Evolutionary conservation across 2,113 vertebrate genomes (phyloP).

Genomic region (Aegithalos caudatus): DNA sequence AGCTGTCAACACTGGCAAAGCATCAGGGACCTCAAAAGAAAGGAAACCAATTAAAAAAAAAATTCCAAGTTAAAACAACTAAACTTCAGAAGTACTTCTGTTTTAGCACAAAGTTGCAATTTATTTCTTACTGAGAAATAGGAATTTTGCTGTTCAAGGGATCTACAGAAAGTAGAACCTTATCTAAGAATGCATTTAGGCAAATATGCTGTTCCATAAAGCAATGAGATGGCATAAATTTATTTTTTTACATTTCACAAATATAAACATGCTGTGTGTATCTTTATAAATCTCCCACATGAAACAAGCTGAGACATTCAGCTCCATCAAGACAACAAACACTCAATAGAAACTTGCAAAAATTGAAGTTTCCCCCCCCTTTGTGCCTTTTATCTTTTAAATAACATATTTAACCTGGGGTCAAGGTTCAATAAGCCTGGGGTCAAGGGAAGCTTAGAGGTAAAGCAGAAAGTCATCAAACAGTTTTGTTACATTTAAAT

Average conservation of each 20-base stretch:
- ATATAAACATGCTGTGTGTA: neutral
- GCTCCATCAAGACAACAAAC: neutral
- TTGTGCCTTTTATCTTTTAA: neutral
- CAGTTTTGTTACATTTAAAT: neutral
- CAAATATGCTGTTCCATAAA: neutral
- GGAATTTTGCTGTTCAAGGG: neutral
- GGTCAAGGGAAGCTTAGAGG: neutral
- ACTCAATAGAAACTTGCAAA: neutral
- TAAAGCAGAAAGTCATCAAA: neutral
- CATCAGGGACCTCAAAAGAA: neutral
- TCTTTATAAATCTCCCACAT: neutral
- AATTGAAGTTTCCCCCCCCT: neutral
- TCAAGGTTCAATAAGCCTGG: neutral
- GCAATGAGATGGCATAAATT: neutral
- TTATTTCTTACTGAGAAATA: neutral
- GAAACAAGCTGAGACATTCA: neutral
- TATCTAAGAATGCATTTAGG: neutral
- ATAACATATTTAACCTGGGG: neutral
- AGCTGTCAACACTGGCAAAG: fast-evolving
- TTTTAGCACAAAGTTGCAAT: neutral
- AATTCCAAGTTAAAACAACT: neutral
- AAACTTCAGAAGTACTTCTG: fast-evolving
- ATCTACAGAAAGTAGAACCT: neutral
- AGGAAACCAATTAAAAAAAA: neutral
- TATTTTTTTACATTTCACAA: neutral